Base-by-base conservation (phyloP, 1,140 invertebrate species). In the Palaemon carinicauda region DNA sequence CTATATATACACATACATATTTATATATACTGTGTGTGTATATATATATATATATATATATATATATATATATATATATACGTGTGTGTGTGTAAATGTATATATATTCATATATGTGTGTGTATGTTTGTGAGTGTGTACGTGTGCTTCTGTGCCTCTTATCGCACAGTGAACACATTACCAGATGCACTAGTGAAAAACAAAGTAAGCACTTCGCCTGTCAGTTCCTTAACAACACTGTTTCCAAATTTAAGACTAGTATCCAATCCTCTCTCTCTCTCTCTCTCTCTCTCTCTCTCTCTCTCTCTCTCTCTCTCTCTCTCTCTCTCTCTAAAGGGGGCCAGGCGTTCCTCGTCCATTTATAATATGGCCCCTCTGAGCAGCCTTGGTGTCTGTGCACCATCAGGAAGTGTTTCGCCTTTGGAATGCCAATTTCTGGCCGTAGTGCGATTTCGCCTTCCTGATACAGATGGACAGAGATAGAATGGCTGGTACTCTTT, bases 111-210 rank as follows among this genome's bases (percentile, higher is more conserved):
- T 73, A 9, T 73, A 9, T 73, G 71, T 73, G 71, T 73, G 71
- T 73, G 71, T 73, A 24, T 73, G 71, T 73, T n/a, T 73, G 4
- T 73, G 71, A 27, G 71, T 73, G 71, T 73, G 71, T 73, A 29
- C 27, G 7, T 73, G 14, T 29, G 12, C 27, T 5, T 73, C n/a
- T 33, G n/a, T 73, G n/a, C 17, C 3, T 73, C 3, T 73, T 5
- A 9, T 19, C 27, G 69, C 27, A 3, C n/a, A n/a, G n/a, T n/a
- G n/a, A n/a, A n/a, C n/a, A n/a, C n/a, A n/a, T n/a, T n/a, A n/a
- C n/a, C n/a, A n/a, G 19, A 27, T 3, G n/a, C 27, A 19, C 3
- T 41, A 41, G 33, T 4, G 3, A 41, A 41, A 41, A 4, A 9
- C 33, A 41, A 9, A 4, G 3, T 4, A 41, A 41, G 7, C 41